These are phyloP conservation scores for Latheticus oryzae DNA, from an alignment of 2,888 invertebrate genomes.

Conservation along the genomic window DNA sequence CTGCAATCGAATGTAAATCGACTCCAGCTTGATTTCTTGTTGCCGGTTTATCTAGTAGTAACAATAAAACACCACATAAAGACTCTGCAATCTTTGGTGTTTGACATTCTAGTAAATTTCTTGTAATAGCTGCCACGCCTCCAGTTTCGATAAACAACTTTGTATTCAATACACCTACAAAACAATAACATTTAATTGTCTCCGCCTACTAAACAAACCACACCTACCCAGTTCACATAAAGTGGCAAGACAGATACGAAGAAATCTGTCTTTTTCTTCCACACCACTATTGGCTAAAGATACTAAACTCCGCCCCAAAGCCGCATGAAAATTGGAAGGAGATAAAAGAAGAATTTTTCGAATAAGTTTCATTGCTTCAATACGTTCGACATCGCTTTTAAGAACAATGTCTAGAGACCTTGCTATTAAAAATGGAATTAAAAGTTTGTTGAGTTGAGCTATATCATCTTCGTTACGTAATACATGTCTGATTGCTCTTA, in stretches of 20 bases:
- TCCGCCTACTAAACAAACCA: too few species aligned
- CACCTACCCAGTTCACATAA: slow-evolving; percentile 84
- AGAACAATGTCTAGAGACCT: slow-evolving; percentile 89
- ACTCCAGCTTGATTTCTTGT: slow-evolving; percentile 81
- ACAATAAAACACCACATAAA: slow-evolving; percentile 86
- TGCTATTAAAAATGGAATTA: slow-evolving; percentile 86
- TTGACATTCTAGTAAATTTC: slow-evolving; percentile 86
- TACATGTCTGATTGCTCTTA: slow-evolving; percentile 88
- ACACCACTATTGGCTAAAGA: slow-evolving; percentile 84
- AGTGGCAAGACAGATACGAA: slow-evolving; percentile 87
- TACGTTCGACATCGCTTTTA: slow-evolving; percentile 91
- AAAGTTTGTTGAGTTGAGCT: slow-evolving; percentile 80
- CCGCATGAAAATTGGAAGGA: slow-evolving; percentile 77
- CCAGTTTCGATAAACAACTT: slow-evolving; percentile 82
- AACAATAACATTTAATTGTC: not conserved
- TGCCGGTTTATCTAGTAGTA: slow-evolving; percentile 85
- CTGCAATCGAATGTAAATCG: slow-evolving; percentile 87
- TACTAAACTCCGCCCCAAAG: slow-evolving; percentile 83
- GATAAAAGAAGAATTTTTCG: slow-evolving; percentile 75
- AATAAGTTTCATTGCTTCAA: slow-evolving; percentile 90
- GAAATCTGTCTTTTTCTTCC: slow-evolving; percentile 84
- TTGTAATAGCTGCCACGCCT: slow-evolving; percentile 84
- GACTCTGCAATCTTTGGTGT: slow-evolving; percentile 92
- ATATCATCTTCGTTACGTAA: slow-evolving; percentile 83
- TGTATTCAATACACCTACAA: slow-evolving; percentile 82